Evolutionary conservation across 2,888 invertebrate genomes (phyloP).

Genomic region (Pardosa pseudoannulata): DNA sequence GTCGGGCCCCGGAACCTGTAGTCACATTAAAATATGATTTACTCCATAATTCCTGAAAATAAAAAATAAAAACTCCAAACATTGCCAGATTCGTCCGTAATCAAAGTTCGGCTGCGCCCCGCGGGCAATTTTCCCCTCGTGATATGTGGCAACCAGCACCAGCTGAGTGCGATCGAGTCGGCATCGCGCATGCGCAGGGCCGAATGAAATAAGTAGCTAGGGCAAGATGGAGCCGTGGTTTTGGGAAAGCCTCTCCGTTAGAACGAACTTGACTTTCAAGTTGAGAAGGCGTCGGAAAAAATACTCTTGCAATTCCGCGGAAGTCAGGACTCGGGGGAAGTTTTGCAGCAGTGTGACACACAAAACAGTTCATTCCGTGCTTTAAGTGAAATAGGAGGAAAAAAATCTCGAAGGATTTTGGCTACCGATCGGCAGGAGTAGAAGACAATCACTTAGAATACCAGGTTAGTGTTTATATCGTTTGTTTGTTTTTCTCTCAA

Average conservation of each 20-base stretch:
- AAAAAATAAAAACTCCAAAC: background rate
- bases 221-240: background rate
- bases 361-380: too few relatives aligned
- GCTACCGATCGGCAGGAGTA: too few relatives aligned
- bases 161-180: background rate
- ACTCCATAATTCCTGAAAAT: too few relatives aligned
- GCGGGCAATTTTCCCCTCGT: background rate
- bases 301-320: background rate
- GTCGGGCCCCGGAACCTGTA: too few relatives aligned
- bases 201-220: too few relatives aligned
- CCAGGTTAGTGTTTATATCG: too few relatives aligned
- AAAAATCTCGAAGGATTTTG: too few relatives aligned
- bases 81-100: background rate
- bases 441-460: too few relatives aligned
- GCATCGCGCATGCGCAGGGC: background rate
- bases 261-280: conserved; percentile 5
- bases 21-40: too few relatives aligned
- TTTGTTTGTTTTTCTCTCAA: too few relatives aligned
- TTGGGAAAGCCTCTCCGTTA: background rate
- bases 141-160: background rate
- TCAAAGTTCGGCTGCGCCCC: background rate
- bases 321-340: background rate
- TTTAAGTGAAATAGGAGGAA: too few relatives aligned
- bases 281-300: conserved; percentile 5
- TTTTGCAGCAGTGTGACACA: too few relatives aligned